phyloP scores from a whole-genome alignment of 2,888 invertebrate species.

The Zootermopsis nevadensis region DNA sequence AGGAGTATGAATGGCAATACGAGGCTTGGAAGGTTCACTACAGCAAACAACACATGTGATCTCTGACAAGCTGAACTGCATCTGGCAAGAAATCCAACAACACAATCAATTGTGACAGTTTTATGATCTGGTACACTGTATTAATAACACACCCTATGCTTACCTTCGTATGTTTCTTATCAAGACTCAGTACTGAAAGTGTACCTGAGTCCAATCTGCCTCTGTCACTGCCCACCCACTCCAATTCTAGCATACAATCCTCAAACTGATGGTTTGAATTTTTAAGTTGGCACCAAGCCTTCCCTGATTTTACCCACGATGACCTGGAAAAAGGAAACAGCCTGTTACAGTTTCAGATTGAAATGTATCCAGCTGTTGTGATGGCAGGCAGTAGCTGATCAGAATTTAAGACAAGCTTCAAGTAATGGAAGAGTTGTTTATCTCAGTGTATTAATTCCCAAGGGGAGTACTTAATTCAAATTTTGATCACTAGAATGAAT shows the following conservation, averaged over 20 bases:
- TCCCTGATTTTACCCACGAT: conserved; percentile 87
- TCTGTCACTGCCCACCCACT: conserved; percentile 77
- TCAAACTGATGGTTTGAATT: conserved; percentile 67
- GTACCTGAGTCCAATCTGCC: conserved; percentile 78
- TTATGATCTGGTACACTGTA: no score
- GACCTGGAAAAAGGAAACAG: conserved; percentile 61
- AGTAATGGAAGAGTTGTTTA: no score
- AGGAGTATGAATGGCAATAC: conserved; percentile 80
- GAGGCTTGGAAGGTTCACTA: conserved; percentile 83
- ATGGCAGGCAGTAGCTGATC: no score
- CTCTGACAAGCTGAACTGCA: conserved; percentile 79
- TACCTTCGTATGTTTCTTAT: conserved; percentile 81
- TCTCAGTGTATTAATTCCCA: no score
- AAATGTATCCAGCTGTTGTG: no score
- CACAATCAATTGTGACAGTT: no score
- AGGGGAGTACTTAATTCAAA: no score
- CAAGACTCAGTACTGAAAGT: conserved; percentile 80
- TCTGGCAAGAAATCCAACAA: conserved; percentile 60
- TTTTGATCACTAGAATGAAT: no score
- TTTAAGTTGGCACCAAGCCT: conserved; percentile 72
- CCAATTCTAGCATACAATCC: conserved; percentile 83
- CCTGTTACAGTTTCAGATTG: not conserved
- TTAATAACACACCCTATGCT: conserved; percentile 48
- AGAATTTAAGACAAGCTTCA: no score
- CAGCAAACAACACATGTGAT: conserved; percentile 81